Conservation (phyloP, 92 coral and sea anemone species). For the Palythoa grandis region DNA sequence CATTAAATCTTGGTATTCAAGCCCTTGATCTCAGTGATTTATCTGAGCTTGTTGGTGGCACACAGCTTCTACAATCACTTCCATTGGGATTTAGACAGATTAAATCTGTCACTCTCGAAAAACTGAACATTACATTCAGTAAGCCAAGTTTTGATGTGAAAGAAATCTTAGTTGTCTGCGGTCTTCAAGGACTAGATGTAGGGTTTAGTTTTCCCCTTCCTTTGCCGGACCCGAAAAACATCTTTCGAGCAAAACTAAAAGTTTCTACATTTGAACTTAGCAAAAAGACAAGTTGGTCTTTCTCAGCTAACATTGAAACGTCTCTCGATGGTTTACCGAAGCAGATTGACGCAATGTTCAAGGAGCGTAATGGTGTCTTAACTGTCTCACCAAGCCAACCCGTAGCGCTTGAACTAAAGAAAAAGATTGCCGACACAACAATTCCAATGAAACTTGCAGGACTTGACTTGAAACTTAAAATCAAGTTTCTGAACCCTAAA, state of each 20-base stretch:
- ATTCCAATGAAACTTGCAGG: slow-evolving; percentile 52
- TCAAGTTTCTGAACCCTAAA: slow-evolving; percentile 58
- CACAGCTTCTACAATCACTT: slow-evolving; percentile 44
- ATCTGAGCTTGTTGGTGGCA: slow-evolving; percentile 55
- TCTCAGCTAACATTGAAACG: slow-evolving; percentile 45
- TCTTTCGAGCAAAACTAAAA: slow-evolving; percentile 47
- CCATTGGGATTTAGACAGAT: slow-evolving; percentile 41
- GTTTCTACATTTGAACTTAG: slow-evolving; percentile 48
- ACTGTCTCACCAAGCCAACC: slow-evolving; percentile 46
- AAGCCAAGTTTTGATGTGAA: slow-evolving; percentile 52
- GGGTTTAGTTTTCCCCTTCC: slow-evolving; percentile 67
- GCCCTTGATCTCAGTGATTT: slow-evolving; percentile 48
- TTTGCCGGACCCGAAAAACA: slow-evolving; percentile 49
- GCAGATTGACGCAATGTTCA: slow-evolving; percentile 37
- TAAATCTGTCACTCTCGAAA: slow-evolving; percentile 34
- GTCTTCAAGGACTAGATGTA: slow-evolving; percentile 61
- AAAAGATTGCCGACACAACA: slow-evolving; percentile 33
- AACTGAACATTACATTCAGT: slow-evolving; percentile 50
- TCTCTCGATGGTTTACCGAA: slow-evolving; percentile 59
- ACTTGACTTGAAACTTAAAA: slow-evolving; percentile 37
- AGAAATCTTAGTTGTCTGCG: slow-evolving; percentile 38
- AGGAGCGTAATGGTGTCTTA: slow-evolving; percentile 44
- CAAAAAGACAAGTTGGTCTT: slow-evolving; percentile 47
- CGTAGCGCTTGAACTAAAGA: slow-evolving; percentile 21
- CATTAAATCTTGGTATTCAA: slow-evolving; percentile 41